phyloP scores from a whole-genome alignment of 2,888 invertebrate genomes.

The Acronicta leporina region DNA sequence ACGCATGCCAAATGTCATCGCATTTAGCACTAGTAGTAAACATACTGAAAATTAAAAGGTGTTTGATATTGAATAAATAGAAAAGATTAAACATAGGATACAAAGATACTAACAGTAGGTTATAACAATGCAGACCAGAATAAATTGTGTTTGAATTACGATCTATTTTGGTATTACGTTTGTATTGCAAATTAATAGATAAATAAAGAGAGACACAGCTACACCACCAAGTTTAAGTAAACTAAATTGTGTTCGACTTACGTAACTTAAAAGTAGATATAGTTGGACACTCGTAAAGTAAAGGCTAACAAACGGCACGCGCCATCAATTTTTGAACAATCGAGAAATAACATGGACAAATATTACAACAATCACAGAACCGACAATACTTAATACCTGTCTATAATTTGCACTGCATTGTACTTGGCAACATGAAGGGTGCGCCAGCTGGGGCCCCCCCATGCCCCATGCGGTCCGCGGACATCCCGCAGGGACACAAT shows the following conservation, averaged over 20 bases:
- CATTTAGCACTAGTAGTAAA: conserved; percentile 67
- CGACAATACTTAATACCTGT: conserved; percentile 76
- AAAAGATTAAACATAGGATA: too few relatives aligned
- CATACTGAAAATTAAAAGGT: conserved; percentile 66
- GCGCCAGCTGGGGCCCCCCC: conserved; percentile 72
- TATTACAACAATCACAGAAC: conserved; percentile 60
- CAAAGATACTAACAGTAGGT: too few relatives aligned
- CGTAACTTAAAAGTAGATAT: neutral
- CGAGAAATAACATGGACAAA: conserved; percentile 55
- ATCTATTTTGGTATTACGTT: too few relatives aligned
- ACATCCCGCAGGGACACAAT: conserved; percentile 83
- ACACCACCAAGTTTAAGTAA: neutral
- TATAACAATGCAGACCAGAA: too few relatives aligned
- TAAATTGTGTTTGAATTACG: too few relatives aligned
- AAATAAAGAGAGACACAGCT: too few relatives aligned
- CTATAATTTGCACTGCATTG: conserved; percentile 77
- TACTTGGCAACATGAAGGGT: conserved; percentile 73
- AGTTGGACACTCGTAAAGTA: neutral
- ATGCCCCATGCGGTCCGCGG: conserved; percentile 70
- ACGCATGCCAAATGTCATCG: conserved; percentile 65
- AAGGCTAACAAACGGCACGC: conserved; percentile 58
- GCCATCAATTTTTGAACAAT: conserved; percentile 65
- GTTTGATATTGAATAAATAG: neutral
- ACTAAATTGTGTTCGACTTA: neutral
- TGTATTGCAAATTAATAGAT: too few relatives aligned